Base-by-base conservation (phyloP, 2,888 invertebrate species). In the Patella depressa region DNA sequence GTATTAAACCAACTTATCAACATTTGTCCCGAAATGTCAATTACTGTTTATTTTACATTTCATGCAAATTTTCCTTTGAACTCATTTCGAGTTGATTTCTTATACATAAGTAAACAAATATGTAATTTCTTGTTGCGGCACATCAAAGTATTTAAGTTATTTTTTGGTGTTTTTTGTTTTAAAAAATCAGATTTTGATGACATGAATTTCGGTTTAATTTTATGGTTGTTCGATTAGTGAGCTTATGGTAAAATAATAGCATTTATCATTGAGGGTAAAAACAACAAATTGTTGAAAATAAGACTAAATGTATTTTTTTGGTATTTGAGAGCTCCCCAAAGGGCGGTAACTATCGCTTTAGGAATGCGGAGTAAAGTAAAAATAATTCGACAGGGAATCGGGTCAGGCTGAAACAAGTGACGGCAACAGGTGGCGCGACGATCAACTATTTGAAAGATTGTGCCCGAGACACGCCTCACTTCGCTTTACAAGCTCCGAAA, bases 401-500 rank as follows among this genome's bases (percentile, higher is more conserved):
- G 65, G 65, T 24, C 24, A 65, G 19, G 19, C 19, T 65, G 65
- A 65, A 65, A 65, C 65, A 65, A 65, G 65, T 65, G 65, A 65
- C 19, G 24, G 65, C 45, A 65, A 65, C 65, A 65, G 65, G 65
- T 65, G 65, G 7, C 19, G 24, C 65, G 65, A 24, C 24, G 45
- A 45, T 45, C 45, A 24, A 19, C 24, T 65, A 65, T 65, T 65
- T 65, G 65, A 65, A 24, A 24, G 65, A 65, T 24, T 65, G 24
- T 65, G 24, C 72, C 75, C 76, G 74, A 75, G 77, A 75, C 72
- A 24, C 45, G 77, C 45, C 75, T 75, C 70, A 77, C 79, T 70
- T 79, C 77, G 57, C 59, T 57, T 79, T 77, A 79, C 79, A 79
- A 79, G 79, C 77, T 75, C 74, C 70, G 75, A 75, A 79, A 79